These are phyloP conservation scores for Takifugu rubripes DNA, from an alignment of 2,797 vertebrate genomes.

Conservation along the genomic window DNA sequence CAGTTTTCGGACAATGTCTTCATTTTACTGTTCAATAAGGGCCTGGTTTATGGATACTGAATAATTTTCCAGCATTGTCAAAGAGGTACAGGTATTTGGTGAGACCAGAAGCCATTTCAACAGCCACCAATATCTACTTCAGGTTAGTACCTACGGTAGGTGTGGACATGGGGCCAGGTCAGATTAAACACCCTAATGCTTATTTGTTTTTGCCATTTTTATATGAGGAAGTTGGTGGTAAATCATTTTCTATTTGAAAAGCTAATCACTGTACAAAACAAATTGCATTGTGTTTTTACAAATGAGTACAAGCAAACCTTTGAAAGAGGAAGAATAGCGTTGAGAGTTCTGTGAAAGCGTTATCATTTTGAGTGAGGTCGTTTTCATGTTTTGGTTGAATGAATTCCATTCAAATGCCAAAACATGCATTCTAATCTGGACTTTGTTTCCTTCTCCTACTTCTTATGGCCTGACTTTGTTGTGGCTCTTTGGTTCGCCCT, in stretches of 20 bases:
- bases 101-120: too few relatives aligned
- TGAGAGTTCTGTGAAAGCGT: not conserved
- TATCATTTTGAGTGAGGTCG: not conserved
- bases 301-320: not conserved
- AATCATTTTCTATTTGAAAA: not conserved
- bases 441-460: conserved; percentile 37
- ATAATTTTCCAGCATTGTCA: too few relatives aligned
- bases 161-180: not conserved
- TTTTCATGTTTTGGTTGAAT: not conserved
- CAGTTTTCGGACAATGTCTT: too few relatives aligned
- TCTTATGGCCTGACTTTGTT: conserved; percentile 46
- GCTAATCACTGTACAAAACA: not conserved
- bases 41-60: too few relatives aligned
- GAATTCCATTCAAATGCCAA: conserved; percentile 44
- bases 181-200: not conserved
- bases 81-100: too few relatives aligned
- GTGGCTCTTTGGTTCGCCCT: conserved; percentile 62
- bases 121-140: too few relatives aligned
- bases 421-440: conserved; percentile 28
- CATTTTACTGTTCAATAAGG: too few relatives aligned
- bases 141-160: too few relatives aligned
- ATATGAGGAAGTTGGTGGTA: too few relatives aligned
- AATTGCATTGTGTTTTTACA: not conserved
- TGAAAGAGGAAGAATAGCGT: not conserved
- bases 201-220: too few relatives aligned